These are phyloP conservation scores for Drosophila mayaguana DNA, from an alignment of 2,888 invertebrate species.

Conservation along the genomic window DNA sequence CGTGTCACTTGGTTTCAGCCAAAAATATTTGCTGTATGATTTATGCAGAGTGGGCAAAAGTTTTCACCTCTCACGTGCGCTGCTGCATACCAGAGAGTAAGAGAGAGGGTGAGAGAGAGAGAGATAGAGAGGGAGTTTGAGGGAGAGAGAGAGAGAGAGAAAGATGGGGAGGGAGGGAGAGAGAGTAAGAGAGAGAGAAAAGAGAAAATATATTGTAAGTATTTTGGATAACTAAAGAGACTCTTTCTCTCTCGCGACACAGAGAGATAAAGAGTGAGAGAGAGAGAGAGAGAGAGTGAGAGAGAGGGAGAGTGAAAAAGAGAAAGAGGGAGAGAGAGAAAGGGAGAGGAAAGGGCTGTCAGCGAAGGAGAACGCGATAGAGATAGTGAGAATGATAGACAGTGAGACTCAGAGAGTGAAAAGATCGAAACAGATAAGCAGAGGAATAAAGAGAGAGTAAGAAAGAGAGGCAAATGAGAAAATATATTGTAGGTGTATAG, in stretches of 20 bases:
- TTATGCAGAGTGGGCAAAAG: conserved; percentile 41
- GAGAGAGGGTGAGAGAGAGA: background rate
- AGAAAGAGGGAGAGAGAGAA: background rate
- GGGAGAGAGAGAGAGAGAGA: background rate
- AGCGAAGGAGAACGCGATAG: background rate
- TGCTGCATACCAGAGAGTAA: too few relatives aligned
- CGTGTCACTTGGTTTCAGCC: conserved; percentile 5
- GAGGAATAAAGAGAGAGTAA: background rate
- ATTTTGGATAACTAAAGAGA: too few relatives aligned
- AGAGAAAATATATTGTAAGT: too few relatives aligned
- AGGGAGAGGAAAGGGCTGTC: background rate
- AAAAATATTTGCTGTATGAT: conserved; percentile 38
- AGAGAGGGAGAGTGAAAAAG: background rate
- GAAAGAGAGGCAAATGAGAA: background rate
- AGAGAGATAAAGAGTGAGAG: background rate
- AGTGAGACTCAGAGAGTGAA: background rate
- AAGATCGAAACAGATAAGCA: background rate
- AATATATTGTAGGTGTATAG: too few relatives aligned
- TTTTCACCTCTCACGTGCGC: conserved; percentile 3
- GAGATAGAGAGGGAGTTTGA: background rate
- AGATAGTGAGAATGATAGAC: background rate
- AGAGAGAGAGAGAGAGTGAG: background rate
- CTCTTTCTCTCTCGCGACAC: too few relatives aligned
- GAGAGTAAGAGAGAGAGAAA: conserved; percentile 15
- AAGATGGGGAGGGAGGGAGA: background rate